phyloP scores from a whole-genome alignment of 2,113 vertebrate species.

The Tursiops truncatus region DNA sequence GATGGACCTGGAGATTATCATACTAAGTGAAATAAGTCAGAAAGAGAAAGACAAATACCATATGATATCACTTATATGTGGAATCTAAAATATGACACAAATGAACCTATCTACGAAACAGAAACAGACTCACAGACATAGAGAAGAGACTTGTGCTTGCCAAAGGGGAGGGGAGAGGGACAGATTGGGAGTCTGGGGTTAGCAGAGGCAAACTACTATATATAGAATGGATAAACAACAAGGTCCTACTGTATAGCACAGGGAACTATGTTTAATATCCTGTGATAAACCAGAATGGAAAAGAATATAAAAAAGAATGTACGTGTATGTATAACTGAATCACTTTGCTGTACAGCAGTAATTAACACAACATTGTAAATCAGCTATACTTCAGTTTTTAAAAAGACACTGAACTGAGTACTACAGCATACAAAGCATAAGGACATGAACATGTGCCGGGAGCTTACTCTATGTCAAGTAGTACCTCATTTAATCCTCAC shows the following conservation, averaged over 20 bases:
- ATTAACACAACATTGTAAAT: background rate
- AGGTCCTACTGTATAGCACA: background rate
- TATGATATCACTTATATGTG: background rate
- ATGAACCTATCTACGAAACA: background rate
- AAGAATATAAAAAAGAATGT: background rate
- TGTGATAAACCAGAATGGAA: background rate
- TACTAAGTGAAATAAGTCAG: background rate
- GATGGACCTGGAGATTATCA: background rate
- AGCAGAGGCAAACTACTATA: background rate
- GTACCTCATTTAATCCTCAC: background rate
- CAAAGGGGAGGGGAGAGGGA: background rate
- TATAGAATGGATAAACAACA: background rate
- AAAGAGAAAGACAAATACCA: background rate
- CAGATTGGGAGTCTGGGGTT: background rate
- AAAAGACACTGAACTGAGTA: background rate
- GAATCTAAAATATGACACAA: background rate
- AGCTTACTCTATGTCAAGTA: background rate
- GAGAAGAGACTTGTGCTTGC: background rate
- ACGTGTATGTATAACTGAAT: background rate
- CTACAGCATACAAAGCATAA: background rate
- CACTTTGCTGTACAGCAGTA: background rate
- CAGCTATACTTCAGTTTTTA: background rate
- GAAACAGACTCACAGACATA: background rate
- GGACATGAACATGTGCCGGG: too few relatives aligned
- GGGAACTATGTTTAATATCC: background rate